Base-by-base conservation (phyloP, 1,140 invertebrate genomes). In the Lineus longissimus region DNA sequence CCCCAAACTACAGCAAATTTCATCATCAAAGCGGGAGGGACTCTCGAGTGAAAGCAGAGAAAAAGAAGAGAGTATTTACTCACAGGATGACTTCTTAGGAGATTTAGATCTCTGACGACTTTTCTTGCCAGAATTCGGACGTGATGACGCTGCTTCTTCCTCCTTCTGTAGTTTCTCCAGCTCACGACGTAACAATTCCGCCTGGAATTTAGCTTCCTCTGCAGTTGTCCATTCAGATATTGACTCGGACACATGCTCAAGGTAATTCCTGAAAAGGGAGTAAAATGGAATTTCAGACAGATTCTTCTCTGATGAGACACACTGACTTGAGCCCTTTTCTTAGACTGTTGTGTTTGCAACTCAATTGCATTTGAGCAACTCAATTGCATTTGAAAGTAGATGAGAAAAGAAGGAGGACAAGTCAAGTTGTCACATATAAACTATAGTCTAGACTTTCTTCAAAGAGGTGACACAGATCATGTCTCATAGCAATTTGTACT, bases 161-260 rank as follows among this genome's bases (percentile, higher is more conserved):
- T 80, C 78, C 33, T 62, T 61, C 19, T 65, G 45, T 47, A 79
- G 71, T 36, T 73, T 74, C 27, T 76, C 73, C 0, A 80, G 72
- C 64, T 82, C 80, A 40, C 69, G 47, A 4, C 70, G 70, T 23
- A 81, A 62, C 4, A 76, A 33, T 19, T 68, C 40, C 7, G 78
- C 81, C 62, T 79, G 70, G 41, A 81, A 82, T 45, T 77, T 78
- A 9, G 78, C 78, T 43, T 82, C 80, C 60, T 81, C 75, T 25
- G 73, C 76, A 54, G 73, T 71, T 15, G 71, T 71, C 79, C 80
- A 82, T 23, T 77, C 75, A 17, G 66, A 57, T 13, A 82, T 72
- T 13, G 70, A 72, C 54, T 77, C 74, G 0, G 74, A 72, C 0
- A 79, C 73, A 71, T 75, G 75, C 58, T 81, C 78, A 58, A 80